Conservation (phyloP, 2,888 invertebrate species). For the Amblyjoppa proteus region DNA sequence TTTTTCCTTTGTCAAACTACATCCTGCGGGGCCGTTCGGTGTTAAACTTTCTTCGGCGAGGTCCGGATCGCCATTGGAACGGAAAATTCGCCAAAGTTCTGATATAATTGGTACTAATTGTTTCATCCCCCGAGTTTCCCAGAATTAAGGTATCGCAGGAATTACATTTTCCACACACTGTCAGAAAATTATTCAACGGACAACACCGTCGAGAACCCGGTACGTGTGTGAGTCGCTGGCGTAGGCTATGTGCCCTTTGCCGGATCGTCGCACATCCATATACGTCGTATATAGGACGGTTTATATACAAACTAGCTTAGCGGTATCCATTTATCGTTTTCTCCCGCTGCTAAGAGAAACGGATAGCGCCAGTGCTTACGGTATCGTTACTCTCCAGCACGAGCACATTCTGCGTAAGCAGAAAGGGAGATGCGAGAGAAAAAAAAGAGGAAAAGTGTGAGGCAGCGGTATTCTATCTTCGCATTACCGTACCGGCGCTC, state of each 20-base stretch:
- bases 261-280: constrained; percentile 5
- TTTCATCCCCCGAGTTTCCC: constrained; percentile 24
- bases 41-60: neutral
- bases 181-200: neutral
- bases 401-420: constrained; percentile 24
- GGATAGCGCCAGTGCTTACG: neutral
- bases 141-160: constrained; percentile 27
- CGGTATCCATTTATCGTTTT: constrained; percentile 8
- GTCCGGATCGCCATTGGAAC: neutral
- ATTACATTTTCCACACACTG: neutral
- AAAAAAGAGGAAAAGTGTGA: constrained; percentile 12
- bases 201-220: neutral
- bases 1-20: neutral
- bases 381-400: neutral
- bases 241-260: neutral
- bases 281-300: constrained; percentile 7
- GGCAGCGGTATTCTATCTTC: constrained; percentile 60
- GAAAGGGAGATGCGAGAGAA: constrained; percentile 1
- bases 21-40: neutral
- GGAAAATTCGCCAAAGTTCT: neutral
- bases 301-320: constrained; percentile 21
- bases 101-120: constrained; percentile 39
- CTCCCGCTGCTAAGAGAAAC: neutral
- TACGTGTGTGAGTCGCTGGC: neutral
- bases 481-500: constrained; percentile 44